Evolutionary conservation across 2,797 vertebrate species (phyloP).

Genomic region (Tympanoctomys barrerae): DNA sequence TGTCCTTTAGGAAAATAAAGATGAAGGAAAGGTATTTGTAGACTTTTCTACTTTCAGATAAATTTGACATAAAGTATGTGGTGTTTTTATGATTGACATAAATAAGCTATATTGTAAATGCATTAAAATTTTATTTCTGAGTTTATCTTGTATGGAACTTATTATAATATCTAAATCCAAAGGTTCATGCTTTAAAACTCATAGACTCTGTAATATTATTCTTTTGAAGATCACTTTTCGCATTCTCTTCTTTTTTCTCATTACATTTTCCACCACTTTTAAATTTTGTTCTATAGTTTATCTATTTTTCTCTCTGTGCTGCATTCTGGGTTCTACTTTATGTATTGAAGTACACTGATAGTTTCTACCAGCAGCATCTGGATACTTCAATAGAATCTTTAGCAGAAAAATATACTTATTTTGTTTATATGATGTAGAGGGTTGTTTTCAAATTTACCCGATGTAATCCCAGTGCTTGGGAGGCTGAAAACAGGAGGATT

Average conservation of each 20-base stretch:
- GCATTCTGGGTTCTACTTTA: neutral
- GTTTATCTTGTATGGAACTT: neutral
- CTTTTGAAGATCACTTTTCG: neutral
- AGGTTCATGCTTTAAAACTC: neutral
- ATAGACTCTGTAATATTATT: neutral
- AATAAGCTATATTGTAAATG: neutral
- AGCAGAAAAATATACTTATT: neutral
- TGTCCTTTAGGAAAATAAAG: neutral
- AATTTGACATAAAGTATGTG: neutral
- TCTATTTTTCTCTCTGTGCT: neutral
- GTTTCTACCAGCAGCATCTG: too few species aligned
- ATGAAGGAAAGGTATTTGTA: neutral
- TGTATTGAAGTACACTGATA: neutral
- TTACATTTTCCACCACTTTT: neutral
- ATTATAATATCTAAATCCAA: neutral
- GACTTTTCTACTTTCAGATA: neutral
- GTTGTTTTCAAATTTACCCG: neutral
- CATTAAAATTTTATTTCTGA: constrained; percentile 12
- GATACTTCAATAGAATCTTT: neutral
- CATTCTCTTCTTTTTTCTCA: neutral
- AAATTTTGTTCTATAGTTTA: neutral
- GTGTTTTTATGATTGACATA: neutral
- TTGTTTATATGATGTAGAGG: neutral
- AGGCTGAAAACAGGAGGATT: too few species aligned
- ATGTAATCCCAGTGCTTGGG: neutral